Conservation (phyloP, 30 jellyfish, hydroid and myxozoan species). For the Rhopilema esculentum region DNA sequence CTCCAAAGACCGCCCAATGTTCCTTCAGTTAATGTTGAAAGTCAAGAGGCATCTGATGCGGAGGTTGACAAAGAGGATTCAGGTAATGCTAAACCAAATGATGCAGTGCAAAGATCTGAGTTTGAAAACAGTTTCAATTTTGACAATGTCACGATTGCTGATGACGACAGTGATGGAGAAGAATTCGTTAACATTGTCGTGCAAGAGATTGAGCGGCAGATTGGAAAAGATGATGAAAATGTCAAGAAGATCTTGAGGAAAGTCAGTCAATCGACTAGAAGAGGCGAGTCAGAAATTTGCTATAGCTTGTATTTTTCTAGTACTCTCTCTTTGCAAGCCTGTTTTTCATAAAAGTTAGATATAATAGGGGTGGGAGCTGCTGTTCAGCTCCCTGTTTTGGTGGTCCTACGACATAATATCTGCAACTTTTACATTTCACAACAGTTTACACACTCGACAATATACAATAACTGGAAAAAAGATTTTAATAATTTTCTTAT, state of each 20-base stretch:
- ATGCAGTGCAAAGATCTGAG: conserved; percentile 15
- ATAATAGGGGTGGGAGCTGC: no score
- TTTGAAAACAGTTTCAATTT: conserved; percentile 62
- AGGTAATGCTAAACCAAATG: neutral
- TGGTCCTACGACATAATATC: no score
- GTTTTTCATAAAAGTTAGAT: neutral
- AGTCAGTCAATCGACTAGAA: conserved; percentile 38
- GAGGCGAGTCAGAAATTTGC: neutral
- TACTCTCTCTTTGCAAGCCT: neutral
- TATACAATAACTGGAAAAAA: no score
- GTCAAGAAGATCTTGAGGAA: conserved; percentile 71
- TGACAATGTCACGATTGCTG: conserved; percentile 69
- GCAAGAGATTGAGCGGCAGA: conserved; percentile 84
- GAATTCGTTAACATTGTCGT: conserved; percentile 95
- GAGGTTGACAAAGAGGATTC: conserved; percentile 57
- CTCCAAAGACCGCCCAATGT: conserved; percentile 90
- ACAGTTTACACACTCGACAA: no score
- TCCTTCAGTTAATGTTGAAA: conserved; percentile 16
- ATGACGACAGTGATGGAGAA: conserved; percentile 96
- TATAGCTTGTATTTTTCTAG: neutral
- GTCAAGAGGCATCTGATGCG: conserved; percentile 53
- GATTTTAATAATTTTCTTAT: no score
- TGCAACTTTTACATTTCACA: no score
- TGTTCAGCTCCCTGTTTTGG: no score
- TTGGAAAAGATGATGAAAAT: conserved; percentile 55